Evolutionary conservation across 1,140 invertebrate species (phyloP), one percentile per base, ranked within the genome.

Genomic region (Pseudobourletiella spinata): DNA sequence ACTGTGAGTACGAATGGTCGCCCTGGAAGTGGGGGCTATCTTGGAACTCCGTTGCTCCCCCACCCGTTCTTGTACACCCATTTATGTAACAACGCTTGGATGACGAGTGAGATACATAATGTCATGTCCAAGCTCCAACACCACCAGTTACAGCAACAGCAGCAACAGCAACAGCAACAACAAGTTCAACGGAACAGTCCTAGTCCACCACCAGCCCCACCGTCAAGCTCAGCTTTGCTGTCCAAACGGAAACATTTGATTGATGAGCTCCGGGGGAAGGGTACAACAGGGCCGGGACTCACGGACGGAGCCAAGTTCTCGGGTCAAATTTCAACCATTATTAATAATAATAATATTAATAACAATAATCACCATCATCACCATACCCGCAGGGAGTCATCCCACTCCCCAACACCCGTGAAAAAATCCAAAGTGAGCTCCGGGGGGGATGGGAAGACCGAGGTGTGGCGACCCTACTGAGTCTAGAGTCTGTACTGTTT

Each of bases 121-220:
- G 67, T 68, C 39, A 65, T 68, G 63, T 56, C 56, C 28, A 63
- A 65, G 63, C 48, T 68, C 11, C 67, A 68, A n/a, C 67, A 65
- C 26, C 66, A 68, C 15, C 66, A 68, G 15, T 62, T 64, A 58
- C 54, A 57, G 16, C 60, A 66, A 20, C 60, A 68, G 25, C 65
- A 62, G 16, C 57, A 63, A 22, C 39, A 60, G 28, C 28, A 26
- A 11, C 18, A 43, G 25, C 39, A 52, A 46, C 35, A 20, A 18
- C 29, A 4, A 46, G 6, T 1, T n/a, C 22, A 20, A 26, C 25
- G n/a, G 32, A 24, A 11, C 2, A 66, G 64, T 59, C 35, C 54
- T 18, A 62, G 56, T 59, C 60, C 64, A 43, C 56, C 57, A 29
- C 57, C 14, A 30, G 22, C 43, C 2, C 4, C 24, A 55, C 26